A percentile compares a stretch with the other conserved stretches of the same genome.
Conservation (phyloP, 2,113 vertebrate genomes). For the Peromyscus polionotus region DNA sequence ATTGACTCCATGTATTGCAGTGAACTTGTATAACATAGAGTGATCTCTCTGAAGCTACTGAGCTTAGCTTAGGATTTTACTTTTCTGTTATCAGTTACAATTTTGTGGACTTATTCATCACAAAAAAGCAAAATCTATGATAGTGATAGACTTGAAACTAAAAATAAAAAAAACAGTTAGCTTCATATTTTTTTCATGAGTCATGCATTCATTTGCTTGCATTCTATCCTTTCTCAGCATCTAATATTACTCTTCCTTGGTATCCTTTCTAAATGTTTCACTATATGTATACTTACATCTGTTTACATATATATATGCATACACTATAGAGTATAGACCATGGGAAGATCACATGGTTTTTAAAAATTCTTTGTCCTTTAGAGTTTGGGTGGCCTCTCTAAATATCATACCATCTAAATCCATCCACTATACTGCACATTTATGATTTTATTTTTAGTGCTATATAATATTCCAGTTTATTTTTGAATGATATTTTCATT, state of each 20-base stretch:
- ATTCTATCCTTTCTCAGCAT: neutral
- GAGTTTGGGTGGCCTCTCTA: neutral
- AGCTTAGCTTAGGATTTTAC: neutral
- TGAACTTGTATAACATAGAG: neutral
- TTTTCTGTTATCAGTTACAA: neutral
- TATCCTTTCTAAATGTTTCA: neutral
- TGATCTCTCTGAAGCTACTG: neutral
- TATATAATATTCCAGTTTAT: neutral
- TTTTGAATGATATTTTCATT: neutral
- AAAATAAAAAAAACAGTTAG: neutral
- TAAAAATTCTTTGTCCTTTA: neutral
- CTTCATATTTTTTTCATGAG: neutral
- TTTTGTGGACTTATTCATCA: neutral
- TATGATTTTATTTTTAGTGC: neutral
- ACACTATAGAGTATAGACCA: neutral
- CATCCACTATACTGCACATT: neutral
- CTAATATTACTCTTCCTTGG: neutral
- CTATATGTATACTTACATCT: neutral
- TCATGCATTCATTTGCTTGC: neutral
- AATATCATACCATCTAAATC: neutral
- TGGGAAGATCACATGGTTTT: neutral
- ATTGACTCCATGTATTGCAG: neutral
- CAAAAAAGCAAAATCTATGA: neutral
- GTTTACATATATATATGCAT: neutral
- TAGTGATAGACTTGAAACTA: neutral